These are phyloP conservation scores for Malurus leucopterus DNA, from an alignment of 2,797 vertebrate genomes.

Conservation along the genomic window DNA sequence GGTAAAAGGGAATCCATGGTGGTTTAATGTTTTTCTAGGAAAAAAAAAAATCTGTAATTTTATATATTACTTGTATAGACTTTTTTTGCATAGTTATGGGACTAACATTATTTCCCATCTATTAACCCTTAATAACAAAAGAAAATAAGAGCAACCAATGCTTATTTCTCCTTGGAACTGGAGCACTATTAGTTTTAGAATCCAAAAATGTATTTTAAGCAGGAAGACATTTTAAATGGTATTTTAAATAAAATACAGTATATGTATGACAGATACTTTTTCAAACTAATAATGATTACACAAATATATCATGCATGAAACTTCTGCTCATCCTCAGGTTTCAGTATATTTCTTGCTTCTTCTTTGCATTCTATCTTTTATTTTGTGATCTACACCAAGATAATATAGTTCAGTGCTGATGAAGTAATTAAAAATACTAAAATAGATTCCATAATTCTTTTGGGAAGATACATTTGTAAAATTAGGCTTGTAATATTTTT, in stretches of 20 bases:
- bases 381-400: neutral
- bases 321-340: neutral
- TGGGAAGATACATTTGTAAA: neutral
- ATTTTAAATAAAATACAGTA: neutral
- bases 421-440: neutral
- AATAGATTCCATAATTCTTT: neutral
- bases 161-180: neutral
- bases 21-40: neutral
- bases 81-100: neutral
- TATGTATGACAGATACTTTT: neutral
- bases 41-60: neutral
- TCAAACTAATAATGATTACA: neutral
- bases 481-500: neutral
- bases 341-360: neutral
- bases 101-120: neutral
- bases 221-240: neutral
- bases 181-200: neutral
- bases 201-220: neutral
- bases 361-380: neutral
- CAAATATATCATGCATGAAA: neutral
- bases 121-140: neutral
- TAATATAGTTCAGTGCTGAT: neutral
- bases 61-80: neutral
- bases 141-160: neutral
- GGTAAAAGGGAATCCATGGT: neutral